A percentile compares a stretch with the other conserved stretches of the same genome.
Conservation (phyloP, 2,888 invertebrate species). For the Campoletis raptor region DNA sequence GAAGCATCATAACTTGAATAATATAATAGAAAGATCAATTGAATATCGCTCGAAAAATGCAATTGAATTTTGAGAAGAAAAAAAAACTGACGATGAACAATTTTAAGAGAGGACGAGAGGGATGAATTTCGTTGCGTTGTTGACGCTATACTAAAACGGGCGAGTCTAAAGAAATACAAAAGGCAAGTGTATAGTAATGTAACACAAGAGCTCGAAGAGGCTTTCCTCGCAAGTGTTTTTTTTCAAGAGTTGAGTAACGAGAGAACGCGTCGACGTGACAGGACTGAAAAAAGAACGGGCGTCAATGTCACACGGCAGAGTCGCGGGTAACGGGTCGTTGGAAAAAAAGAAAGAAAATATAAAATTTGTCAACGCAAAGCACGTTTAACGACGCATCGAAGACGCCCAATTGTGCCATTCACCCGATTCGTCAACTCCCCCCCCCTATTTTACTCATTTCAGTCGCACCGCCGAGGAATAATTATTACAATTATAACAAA, state of each 20-base stretch:
- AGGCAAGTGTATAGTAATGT: neutral
- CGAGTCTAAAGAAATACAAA: conserved; percentile 22
- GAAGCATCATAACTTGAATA: too few relatives aligned
- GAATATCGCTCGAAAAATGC: too few relatives aligned
- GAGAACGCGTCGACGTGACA: conserved; percentile 17
- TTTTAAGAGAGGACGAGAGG: too few relatives aligned
- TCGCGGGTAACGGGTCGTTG: neutral
- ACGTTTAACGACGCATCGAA: conserved; percentile 77
- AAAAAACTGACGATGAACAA: neutral
- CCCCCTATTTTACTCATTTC: neutral
- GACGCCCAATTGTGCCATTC: conserved; percentile 76
- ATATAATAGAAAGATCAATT: too few relatives aligned
- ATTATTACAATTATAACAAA: neutral
- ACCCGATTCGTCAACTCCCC: conserved; percentile 60
- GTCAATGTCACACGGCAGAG: neutral
- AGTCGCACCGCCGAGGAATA: neutral
- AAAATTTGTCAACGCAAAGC: conserved; percentile 73
- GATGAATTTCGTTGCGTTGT: too few relatives aligned
- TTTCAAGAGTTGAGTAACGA: conserved; percentile 34
- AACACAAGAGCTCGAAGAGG: neutral
- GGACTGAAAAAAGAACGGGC: neutral
- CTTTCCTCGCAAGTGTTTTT: neutral
- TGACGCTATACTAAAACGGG: too few relatives aligned
- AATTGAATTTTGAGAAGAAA: neutral
- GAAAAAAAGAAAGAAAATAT: neutral